phyloP scores from a whole-genome alignment of 2,888 invertebrate genomes.

The Apamea anceps region DNA sequence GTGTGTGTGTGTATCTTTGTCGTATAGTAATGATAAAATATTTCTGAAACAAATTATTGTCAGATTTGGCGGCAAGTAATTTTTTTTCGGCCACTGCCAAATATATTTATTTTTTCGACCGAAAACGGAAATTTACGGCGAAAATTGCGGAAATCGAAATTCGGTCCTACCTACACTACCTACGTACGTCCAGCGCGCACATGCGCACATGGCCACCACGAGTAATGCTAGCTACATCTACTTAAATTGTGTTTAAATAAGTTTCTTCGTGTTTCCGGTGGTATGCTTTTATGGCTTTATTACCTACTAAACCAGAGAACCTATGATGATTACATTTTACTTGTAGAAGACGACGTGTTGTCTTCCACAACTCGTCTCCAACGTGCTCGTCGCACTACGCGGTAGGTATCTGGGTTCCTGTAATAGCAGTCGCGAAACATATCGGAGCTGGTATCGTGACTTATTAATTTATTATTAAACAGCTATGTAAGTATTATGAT shows the following conservation, averaged over 20 bases:
- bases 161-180: not conserved
- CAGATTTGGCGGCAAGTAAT: not conserved
- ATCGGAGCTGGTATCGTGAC: not conserved
- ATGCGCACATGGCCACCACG: not conserved
- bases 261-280: not conserved
- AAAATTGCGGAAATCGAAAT: not conserved
- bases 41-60: not conserved
- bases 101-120: not conserved
- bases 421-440: not conserved
- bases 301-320: not conserved
- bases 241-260: not conserved
- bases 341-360: not conserved
- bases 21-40: not conserved
- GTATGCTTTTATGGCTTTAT: not conserved
- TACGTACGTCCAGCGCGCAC: not conserved
- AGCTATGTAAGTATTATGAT: not conserved
- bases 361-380: not conserved
- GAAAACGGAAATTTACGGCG: not conserved
- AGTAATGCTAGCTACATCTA: not conserved
- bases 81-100: not conserved
- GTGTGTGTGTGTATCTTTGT: too few species aligned
- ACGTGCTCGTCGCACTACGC: too few species aligned
- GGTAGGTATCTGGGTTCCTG: too few species aligned
- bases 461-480: slow-evolving; percentile 2
- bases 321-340: not conserved